Evolutionary conservation across 2,113 vertebrate genomes (phyloP), one percentile per base, ranked within the genome.

Genomic region (Phrynosoma blainvillii): DNA sequence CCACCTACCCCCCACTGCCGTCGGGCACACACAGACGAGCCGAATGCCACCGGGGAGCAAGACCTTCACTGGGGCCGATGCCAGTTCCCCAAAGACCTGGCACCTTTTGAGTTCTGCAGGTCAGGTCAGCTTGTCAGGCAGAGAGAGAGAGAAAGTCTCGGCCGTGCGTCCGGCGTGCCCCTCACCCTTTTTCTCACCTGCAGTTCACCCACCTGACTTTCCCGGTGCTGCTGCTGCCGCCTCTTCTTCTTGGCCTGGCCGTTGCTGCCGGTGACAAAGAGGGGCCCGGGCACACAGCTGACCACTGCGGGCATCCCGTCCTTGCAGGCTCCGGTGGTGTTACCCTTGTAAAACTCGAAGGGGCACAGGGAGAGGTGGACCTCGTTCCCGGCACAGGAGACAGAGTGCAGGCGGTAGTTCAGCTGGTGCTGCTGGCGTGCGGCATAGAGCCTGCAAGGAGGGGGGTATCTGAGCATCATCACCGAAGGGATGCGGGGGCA

Each of bases 361-460:
- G 98, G 91, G 75, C 99, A 99, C 91, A 97, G 95, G 30, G 98
- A 98, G 93, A 99, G 95, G 92, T 99, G 99, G 62, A 98, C 96
- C 96, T 99, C 99, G 0, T 96, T 97, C 73, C 99, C 99, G 0
- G 91, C 42, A 77, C 99, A 99, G 1, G 96, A 96, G 96, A 99
- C 98, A 0, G 98, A 98, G 93, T 98, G 98, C 85, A 99, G 89
- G 78, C 95, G 96, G 96, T 97, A 99, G 90, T 92, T 87, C 86
- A 62, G 59, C 59, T 62, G 59, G 59, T 95, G 97, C 94, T 97
- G 97, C 96, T 98, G 98, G 82, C 97, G 96, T 93, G 97, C 97
- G 0, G 96, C 86, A 89, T 97, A 98, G 86, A 99, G 95, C 96
- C 98, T 99, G 96, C 0, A 91, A 71, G 77, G 75, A 81, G 74